Base-by-base conservation (phyloP, 2,888 invertebrate species). In the Phengaris arion region DNA sequence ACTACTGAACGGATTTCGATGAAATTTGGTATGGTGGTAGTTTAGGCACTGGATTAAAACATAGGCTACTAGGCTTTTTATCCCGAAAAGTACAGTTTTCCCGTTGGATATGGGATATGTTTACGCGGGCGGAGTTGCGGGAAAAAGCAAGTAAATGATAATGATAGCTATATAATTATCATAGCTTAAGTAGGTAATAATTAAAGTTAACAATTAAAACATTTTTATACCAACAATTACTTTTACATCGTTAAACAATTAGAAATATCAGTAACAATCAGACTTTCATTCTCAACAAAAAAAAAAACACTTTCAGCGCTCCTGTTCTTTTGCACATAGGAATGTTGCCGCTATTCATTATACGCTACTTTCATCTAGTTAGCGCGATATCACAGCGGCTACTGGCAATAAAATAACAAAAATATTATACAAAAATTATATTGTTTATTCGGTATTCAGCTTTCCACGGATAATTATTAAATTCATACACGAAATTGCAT, bases 381-480 rank as follows among this genome's bases (percentile, higher is more conserved):
- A 90, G 84, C 82, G 85, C 81, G 83, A 86, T 84, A 87, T 88
- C 85, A 85, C 83, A 85, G 86, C 84, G 35, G 12, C 64, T 85
- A 84, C 84, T 87, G 85, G 86, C 77, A 86, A 84, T 86, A 86
- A 86, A 85, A 83, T 84, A 86, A 87, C 83, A 77, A 76, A 76
- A 77, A 77, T 78, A 82, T 81, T 80, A 87, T 85, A 91, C 90
- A 85, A 91, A 91, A 90, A 88, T 91, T 82, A 83, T 83, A 83
- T 82, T 80, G 83, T 80, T 80, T 80, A 77, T 79, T 86, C 85
- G 90, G 77, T 89, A 88, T 81, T 81, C 82, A 82, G 91, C 92
- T 93, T 92, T 92, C 92, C 91, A 92, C 57, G 81, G 82, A 86
- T 85, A 91, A 92, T 92, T 92, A 91, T 87, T 89, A 90, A 90